Base-by-base conservation (phyloP, 1,140 invertebrate genomes). In the Drosophila albomicans region DNA sequence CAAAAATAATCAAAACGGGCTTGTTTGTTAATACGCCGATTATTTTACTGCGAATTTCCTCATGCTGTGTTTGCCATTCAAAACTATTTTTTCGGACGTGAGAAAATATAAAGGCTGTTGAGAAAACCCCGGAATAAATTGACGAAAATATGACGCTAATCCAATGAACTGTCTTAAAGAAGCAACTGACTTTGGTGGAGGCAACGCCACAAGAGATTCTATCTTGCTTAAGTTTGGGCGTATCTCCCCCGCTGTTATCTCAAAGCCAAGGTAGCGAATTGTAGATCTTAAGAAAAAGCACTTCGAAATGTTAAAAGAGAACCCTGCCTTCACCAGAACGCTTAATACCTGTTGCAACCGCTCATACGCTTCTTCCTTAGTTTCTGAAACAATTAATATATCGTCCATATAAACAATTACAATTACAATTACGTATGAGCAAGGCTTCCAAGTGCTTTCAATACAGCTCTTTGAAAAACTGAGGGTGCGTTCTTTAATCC, bases 231-330 rank as follows among this genome's bases (percentile, higher is more conserved):
- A 56, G 38, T 56, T 57, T 41, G 30, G 54, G 6, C 30, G 30
- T 32, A 57, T 57, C n/a, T 25, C 32, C 52, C n/a, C 35, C 30
- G n/a, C 52, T n/a, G 5, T 35, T 35, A 20, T 20, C 1, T 20
- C 16, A 20, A n/a, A n/a, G 16, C 16, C 16, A 20, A 20, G 16
- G 1, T 20, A 20, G 16, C 32, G 32, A 35, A 56, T n/a, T 6
- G 28, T 56, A 20, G 30, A 15, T 16, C 52, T 56, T 28, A 56
- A 56, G 52, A 38, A 56, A n/a, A 56, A 56, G 52, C 52, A 56
- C 2, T 56, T 56, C 2, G 28, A 15, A 56, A 15, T 35, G 13
- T 20, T 57, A 20, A 57, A 41, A 11, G 35, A 8, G 11, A 57
- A 57, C 13, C 56, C 56, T 1, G 56, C 56, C 16, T 43, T 38